Base-by-base conservation (phyloP, 1,140 invertebrate species). In the Trissolcus basalis region DNA sequence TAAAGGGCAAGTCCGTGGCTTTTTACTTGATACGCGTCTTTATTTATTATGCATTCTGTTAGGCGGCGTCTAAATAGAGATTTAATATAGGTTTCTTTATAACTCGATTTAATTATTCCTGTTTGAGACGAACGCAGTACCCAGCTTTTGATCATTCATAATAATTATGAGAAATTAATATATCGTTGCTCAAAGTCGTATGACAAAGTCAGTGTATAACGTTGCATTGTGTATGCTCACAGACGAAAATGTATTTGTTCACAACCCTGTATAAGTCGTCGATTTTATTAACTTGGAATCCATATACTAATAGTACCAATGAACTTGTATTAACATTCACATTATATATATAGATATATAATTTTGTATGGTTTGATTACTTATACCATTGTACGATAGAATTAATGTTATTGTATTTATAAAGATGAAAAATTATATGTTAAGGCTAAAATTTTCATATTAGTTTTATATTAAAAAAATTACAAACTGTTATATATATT, bases 201-300 rank as follows among this genome's bases (percentile, higher is more conserved):
- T 3, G 43, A 13, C 43, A 51, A 51, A 49, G 45, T 55, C 35
- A 65, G 70, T 49, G 61, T 60, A 49, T 73, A 77, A 64, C 19
- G 74, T 82, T 79, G 79, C 78, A 68, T 81, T 83, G 72, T 83
- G 84, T 59, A 83, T 85, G 77, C 82, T 82, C 83, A 81, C 82
- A 58, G 78, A 80, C 10, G 47, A 68, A 49, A 50, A 43, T 33
- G 35, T 33, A 54, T 10, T 11, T 39, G 12, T 39, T 51, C 27
- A 64, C 41, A 41, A 54, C 36, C 27, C 6, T 39, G 5, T 41
- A 15, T 14, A n/a, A 44, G 36, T 61, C 44, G 50, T 15, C 27
- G 33, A n/a, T 73, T 63, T 77, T 79, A 81, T 82, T 45, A 80
- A 80, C 77, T 80, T 80, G 58, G 59, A 70, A 76, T 54, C 51